phyloP scores from a whole-genome alignment of 2,797 vertebrate species.

The Crenichthys baileyi region DNA sequence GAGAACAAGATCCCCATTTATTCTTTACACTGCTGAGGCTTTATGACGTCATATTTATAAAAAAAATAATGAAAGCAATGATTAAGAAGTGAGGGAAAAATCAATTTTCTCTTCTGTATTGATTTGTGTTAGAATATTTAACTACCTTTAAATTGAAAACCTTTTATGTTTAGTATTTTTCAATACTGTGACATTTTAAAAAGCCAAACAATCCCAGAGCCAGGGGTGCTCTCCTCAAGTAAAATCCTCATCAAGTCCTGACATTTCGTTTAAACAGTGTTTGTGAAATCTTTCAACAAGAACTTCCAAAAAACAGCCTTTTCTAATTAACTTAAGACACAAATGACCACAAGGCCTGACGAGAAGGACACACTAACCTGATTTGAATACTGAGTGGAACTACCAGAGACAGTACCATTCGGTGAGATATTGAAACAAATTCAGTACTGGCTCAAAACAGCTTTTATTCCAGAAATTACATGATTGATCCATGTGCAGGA shows the following conservation, averaged over 20 bases:
- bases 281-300: conserved; percentile 33
- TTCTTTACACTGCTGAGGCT: background rate
- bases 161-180: background rate
- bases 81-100: conserved; percentile 1
- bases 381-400: conserved; percentile 38
- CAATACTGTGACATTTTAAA: conserved; percentile 49
- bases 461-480: background rate
- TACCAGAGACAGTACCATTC: background rate
- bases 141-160: background rate
- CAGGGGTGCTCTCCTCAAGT: conserved; percentile 8
- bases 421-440: background rate
- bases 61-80: background rate
- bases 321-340: conserved; percentile 50
- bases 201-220: conserved; percentile 14
- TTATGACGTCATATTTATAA: background rate
- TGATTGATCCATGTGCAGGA: background rate
- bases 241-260: conserved; percentile 22
- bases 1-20: conserved; percentile 18
- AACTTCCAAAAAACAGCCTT: conserved; percentile 47
- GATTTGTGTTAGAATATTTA: background rate
- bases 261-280: conserved; percentile 48
- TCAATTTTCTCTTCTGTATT: background rate
- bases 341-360: conserved; percentile 22
- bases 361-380: conserved; percentile 16
- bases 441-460: background rate